Conservation (phyloP, 2,113 vertebrate genomes). For the Menura novaehollandiae region DNA sequence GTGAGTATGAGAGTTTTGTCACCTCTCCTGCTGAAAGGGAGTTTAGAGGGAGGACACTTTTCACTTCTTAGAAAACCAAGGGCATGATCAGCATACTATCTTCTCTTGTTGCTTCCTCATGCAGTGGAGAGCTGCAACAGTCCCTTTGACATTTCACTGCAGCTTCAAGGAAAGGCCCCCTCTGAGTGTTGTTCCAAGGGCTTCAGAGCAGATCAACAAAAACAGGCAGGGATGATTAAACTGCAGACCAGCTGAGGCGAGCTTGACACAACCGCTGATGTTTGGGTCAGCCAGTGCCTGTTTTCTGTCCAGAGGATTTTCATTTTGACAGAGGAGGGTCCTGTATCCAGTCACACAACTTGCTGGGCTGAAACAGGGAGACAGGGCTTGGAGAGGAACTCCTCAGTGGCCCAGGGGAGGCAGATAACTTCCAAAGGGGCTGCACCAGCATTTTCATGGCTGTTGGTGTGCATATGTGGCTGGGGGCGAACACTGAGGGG, state of each 20-base stretch:
- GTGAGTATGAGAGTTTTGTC: neutral
- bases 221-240: neutral
- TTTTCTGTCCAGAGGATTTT: neutral
- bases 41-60: neutral
- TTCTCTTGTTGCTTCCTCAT: neutral
- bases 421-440: neutral
- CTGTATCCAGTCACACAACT: neutral
- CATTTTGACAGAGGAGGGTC: neutral
- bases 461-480: rapidly evolving
- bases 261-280: neutral
- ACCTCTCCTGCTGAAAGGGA: neutral
- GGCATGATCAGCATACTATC: neutral
- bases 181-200: neutral
- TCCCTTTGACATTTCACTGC: neutral
- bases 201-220: neutral
- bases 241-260: neutral
- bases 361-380: neutral
- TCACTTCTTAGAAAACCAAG: neutral
- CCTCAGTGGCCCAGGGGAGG: neutral
- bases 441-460: neutral
- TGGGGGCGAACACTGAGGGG: neutral
- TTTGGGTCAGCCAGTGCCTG: neutral
- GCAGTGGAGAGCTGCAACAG: neutral
- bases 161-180: neutral
- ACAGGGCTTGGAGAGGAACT: neutral